Conservation (phyloP, 1,140 invertebrate genomes). For the Euwallacea fornicatus region DNA sequence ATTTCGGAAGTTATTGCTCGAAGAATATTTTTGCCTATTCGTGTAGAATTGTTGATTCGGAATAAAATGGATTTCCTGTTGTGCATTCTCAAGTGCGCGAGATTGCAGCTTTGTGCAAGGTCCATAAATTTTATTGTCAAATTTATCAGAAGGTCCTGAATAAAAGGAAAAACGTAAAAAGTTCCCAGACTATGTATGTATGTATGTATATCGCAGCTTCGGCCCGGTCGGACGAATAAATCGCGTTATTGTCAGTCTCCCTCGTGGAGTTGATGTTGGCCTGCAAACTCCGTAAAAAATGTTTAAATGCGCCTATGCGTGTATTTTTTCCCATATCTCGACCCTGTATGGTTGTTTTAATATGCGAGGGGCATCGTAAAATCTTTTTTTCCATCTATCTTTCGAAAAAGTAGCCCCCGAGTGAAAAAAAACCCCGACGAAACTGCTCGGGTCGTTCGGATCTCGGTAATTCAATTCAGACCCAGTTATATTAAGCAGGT, state of each 20-base stretch:
- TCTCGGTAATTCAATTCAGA: constrained; percentile 3
- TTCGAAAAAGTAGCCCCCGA: neutral
- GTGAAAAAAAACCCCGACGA: neutral
- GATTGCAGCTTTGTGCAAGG: constrained; percentile 30
- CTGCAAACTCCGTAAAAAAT: too few species aligned
- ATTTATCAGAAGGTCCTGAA: constrained; percentile 29
- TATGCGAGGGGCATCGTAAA: constrained; percentile 1
- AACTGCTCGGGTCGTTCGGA: neutral
- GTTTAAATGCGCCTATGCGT: too few species aligned
- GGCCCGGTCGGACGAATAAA: neutral
- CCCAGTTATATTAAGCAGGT: neutral
- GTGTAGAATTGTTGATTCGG: constrained; percentile 32
- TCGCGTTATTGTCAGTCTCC: neutral
- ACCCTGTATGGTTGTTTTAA: neutral
- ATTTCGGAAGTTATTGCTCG: constrained; percentile 26
- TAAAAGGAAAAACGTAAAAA: constrained; percentile 23
- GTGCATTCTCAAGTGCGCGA: constrained; percentile 34
- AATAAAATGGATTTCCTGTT: constrained; percentile 35
- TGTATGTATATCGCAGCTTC: neutral
- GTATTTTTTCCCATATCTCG: neutral
- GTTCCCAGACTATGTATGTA: neutral
- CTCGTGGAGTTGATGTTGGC: too few species aligned
- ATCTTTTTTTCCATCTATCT: constrained; percentile 1
- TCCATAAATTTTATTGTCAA: constrained; percentile 33
- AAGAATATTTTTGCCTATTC: constrained; percentile 33